Percentiles rank a stretch among this genome's conserved stretches.
phyloP scores from a whole-genome alignment of 2,888 invertebrate species.

The Agriopis marginaria region DNA sequence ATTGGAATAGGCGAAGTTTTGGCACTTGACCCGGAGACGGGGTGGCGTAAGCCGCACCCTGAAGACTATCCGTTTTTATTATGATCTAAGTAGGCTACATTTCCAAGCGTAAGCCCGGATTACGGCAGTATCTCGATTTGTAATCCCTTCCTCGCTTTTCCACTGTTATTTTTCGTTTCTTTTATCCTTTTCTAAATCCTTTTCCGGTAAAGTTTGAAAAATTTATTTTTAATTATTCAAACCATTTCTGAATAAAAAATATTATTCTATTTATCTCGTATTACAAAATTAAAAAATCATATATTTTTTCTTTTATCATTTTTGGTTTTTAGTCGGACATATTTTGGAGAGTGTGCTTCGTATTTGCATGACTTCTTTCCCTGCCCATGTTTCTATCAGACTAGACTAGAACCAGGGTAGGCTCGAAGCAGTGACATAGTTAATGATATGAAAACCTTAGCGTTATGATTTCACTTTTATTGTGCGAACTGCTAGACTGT shows the following conservation, averaged over 20 bases:
- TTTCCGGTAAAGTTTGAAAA: constrained; percentile 6
- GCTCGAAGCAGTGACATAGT: too few relatives aligned
- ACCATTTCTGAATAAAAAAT: neutral
- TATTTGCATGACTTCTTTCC: too few relatives aligned
- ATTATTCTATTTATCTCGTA: too few relatives aligned
- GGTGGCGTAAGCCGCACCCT: constrained; percentile 35
- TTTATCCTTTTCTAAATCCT: constrained; percentile 21
- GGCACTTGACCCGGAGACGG: constrained; percentile 35
- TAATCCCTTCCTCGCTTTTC: constrained; percentile 43
- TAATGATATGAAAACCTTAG: too few relatives aligned
- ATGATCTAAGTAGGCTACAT: constrained; percentile 47
- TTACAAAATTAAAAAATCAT: too few relatives aligned
- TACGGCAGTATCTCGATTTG: constrained; percentile 46
- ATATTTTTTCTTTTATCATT: neutral
- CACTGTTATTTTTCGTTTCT: constrained; percentile 20
- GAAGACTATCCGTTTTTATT: constrained; percentile 47
- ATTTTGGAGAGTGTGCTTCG: too few relatives aligned
- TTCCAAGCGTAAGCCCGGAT: constrained; percentile 41
- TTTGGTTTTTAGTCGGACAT: neutral
- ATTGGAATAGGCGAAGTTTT: constrained; percentile 35
- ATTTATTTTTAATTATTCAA: neutral
- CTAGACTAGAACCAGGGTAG: too few relatives aligned
- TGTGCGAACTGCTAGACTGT: too few relatives aligned
- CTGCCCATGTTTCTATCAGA: too few relatives aligned
- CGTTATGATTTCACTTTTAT: too few relatives aligned